phyloP scores from a whole-genome alignment of 2,113 vertebrate species.

The Andinoacara biseriatus region DNA sequence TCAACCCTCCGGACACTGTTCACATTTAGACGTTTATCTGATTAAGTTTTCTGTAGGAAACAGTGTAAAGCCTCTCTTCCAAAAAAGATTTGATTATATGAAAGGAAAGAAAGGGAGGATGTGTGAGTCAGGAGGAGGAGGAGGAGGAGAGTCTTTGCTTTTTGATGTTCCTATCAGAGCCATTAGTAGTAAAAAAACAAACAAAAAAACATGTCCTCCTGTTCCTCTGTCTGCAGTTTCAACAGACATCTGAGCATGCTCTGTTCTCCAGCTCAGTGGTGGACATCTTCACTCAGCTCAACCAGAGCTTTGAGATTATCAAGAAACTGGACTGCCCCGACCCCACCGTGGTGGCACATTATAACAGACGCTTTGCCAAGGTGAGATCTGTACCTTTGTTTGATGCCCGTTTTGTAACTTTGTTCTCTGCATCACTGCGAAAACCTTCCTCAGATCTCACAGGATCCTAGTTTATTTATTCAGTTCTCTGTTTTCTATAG shows the following conservation, averaged over 20 bases:
- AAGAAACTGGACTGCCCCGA: conserved; percentile 96
- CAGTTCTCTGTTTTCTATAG: not conserved
- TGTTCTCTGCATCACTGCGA: fast-evolving
- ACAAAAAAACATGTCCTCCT: not conserved
- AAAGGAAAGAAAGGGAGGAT: not conserved
- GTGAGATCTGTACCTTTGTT: conserved; percentile 62
- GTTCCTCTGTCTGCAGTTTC: conserved; percentile 83
- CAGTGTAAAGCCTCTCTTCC: not conserved
- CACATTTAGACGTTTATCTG: not conserved
- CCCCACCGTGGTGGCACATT: conserved; percentile 87
- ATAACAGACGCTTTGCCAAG: conserved; percentile 94
- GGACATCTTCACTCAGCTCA: conserved; percentile 98
- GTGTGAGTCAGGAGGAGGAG: not conserved
- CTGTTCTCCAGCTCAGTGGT: conserved; percentile 98
- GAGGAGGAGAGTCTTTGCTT: not conserved
- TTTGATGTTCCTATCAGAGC: not conserved
- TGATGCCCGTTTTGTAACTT: not conserved
- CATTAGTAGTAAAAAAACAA: not conserved
- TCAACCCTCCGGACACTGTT: not conserved
- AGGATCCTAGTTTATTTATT: not conserved
- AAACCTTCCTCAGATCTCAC: not conserved
- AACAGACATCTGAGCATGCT: conserved; percentile 95
- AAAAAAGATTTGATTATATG: not conserved
- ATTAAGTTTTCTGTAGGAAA: conserved; percentile 7
- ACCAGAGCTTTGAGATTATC: conserved; percentile 98